These are phyloP conservation scores for Isichthys henryi DNA, from an alignment of 2,113 vertebrate genomes.

Conservation along the genomic window DNA sequence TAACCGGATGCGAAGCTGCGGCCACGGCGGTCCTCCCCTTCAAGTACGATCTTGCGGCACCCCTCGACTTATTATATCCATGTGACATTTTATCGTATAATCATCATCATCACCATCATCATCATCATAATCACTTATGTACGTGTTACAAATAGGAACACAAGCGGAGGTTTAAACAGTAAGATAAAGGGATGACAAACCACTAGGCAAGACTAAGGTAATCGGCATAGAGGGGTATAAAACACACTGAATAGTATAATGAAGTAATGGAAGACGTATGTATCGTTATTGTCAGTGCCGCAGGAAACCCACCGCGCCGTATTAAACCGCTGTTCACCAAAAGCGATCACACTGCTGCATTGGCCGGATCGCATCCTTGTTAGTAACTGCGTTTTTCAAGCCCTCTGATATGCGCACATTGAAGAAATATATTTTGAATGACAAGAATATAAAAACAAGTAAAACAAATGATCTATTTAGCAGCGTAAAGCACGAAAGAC, in stretches of 20 bases:
- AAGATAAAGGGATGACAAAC: neutral
- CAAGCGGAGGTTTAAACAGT: neutral
- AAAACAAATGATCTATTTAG: neutral
- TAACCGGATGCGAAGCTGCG: neutral
- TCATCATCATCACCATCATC: neutral
- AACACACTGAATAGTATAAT: neutral
- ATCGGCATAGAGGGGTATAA: neutral
- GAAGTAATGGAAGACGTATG: neutral
- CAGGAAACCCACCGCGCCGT: neutral
- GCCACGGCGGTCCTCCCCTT: neutral
- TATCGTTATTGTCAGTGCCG: neutral
- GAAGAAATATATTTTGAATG: neutral
- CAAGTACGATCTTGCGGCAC: neutral
- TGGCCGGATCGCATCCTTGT: neutral
- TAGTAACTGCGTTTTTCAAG: neutral
- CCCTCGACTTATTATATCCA: neutral
- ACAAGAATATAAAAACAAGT: neutral
- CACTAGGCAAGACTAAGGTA: neutral
- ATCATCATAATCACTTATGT: neutral
- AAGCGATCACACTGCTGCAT: neutral
- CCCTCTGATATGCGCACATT: neutral
- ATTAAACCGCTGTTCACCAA: neutral
- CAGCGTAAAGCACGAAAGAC: neutral
- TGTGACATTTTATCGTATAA: neutral
- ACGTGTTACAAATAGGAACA: neutral